Base-by-base conservation (phyloP, 2,888 invertebrate species). In the Xanthorhoe spadicearia region DNA sequence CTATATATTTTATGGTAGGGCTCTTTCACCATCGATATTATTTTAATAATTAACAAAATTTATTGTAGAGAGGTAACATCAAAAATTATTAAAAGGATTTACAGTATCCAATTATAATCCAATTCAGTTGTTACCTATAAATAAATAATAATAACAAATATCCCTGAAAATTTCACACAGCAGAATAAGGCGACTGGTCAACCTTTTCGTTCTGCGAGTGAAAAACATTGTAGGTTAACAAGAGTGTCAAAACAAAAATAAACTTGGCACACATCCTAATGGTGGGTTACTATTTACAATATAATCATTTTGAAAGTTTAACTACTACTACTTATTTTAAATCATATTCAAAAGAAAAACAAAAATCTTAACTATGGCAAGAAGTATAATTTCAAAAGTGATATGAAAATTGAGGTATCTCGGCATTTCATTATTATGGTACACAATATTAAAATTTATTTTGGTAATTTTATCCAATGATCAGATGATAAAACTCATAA, bases 261-360 rank as follows among this genome's bases (percentile, higher is more conserved):
- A 38, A 61, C 64, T 74, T 73, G 70, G 70, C 70, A 67, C 68
- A 68, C 61, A 61, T 63, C 62, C 63, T 57, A 68, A 57, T 70
- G 67, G 69, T 70, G 69, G 74, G 71, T 55, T 66, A 60, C 54
- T 62, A 70, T 70, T 60, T 60, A 60, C 55, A 64, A 59, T 49
- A 38, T 7, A 56, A 61, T 53, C 52, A 43, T 57, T 23, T 13
- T 23, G 17, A 19, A n/a, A 32, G 46, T n/a, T 23, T 46, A 48
- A 13, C 5, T 23, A 23, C 5, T 23, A 23, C 23, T 23, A 32
- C 6, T 32, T 32, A 32, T 32, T 32, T 32, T 32, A 32, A 4
- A 7, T 23, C 1, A 1, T 23, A 23, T 18, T 15, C 3, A 49
- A 19, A 15, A 10, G 15, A 57, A 48, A 19, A 28, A 53, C 13